phyloP scores from a whole-genome alignment of 2,797 vertebrate genomes.

The Myotis daubentonii region DNA sequence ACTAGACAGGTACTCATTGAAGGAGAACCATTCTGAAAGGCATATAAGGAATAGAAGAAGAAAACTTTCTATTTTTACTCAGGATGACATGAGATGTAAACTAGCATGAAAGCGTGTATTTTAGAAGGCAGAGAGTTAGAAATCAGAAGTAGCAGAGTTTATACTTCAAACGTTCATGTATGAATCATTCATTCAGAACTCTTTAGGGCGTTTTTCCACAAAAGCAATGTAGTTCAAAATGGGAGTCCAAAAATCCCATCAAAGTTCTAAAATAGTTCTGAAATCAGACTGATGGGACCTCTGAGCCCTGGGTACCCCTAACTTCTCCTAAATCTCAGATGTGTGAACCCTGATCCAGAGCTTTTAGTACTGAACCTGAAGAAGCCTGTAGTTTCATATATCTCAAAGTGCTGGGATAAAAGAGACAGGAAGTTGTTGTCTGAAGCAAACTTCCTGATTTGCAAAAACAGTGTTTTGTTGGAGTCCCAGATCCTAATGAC shows the following conservation, averaged over 20 bases:
- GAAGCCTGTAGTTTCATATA: not conserved
- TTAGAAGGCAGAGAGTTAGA: slow-evolving; percentile 4
- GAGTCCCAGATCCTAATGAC: not conserved
- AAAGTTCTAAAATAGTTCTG: not conserved
- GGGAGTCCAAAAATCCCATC: not conserved
- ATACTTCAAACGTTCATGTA: slow-evolving; percentile 3
- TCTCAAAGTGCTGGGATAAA: not conserved
- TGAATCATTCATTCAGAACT: not conserved
- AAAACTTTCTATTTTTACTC: not conserved
- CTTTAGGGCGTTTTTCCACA: not conserved
- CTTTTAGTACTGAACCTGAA: not conserved
- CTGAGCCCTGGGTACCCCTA: not conserved
- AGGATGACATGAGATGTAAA: not conserved
- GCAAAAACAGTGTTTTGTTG: not conserved
- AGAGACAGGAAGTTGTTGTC: not conserved
- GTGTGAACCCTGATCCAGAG: not conserved
- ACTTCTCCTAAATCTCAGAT: not conserved
- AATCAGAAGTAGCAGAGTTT: not conserved
- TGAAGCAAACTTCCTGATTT: not conserved
- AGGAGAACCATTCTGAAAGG: slow-evolving; percentile 21
- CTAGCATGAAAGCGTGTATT: not conserved
- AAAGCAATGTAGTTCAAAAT: not conserved
- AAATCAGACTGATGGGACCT: not conserved
- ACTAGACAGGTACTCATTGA: not conserved
- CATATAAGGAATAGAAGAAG: not conserved